These are phyloP conservation scores for Cinclus mexicanus DNA, from an alignment of 2,113 vertebrate genomes.

Conservation along the genomic window DNA sequence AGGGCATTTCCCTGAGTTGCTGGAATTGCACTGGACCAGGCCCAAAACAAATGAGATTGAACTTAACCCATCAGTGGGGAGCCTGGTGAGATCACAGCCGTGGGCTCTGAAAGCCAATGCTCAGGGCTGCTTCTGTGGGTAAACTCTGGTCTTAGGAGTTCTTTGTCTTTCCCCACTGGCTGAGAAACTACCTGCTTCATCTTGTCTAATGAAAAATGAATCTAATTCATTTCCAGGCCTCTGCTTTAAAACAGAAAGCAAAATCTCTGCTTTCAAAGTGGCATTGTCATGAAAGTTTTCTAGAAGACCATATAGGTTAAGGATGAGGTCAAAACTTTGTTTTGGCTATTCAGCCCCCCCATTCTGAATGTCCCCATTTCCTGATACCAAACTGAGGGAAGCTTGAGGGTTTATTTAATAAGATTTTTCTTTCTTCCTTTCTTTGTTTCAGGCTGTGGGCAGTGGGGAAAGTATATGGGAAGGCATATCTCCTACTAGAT, in stretches of 20 bases:
- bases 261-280: not conserved
- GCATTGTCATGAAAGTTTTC: not conserved
- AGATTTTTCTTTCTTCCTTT: not conserved
- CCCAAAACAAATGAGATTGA: constrained; percentile 48
- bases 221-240: not conserved
- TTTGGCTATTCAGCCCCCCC: not conserved
- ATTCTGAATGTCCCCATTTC: not conserved
- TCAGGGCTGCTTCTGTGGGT: not conserved
- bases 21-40: constrained; percentile 1
- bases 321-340: not conserved
- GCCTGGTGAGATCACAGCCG: not conserved
- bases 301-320: not conserved
- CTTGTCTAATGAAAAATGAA: not conserved
- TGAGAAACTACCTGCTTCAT: not conserved
- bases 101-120: not conserved
- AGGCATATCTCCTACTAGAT: not conserved
- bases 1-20: not conserved
- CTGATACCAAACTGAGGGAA: not conserved
- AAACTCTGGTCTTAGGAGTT: not conserved
- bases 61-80: constrained; percentile 26
- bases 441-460: not conserved
- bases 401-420: not conserved
- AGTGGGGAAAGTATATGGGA: not conserved
- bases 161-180: not conserved
- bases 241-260: not conserved